Conservation (phyloP, 2,888 invertebrate genomes). For the Spisula solida region DNA sequence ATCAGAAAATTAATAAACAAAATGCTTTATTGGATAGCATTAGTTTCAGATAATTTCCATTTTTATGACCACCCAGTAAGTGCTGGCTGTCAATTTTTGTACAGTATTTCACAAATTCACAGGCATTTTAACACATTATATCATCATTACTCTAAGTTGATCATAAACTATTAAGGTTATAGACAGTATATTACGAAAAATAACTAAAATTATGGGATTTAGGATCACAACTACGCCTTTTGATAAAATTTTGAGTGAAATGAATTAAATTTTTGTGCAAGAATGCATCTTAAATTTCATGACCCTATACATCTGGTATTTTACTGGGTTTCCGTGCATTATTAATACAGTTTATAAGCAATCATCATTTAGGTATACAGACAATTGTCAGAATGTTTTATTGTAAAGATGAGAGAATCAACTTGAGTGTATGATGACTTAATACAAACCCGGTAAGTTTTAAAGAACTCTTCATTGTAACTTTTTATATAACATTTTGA, state of each 20-base stretch:
- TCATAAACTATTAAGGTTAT: slow-evolving; percentile 5
- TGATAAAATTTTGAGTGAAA: background rate
- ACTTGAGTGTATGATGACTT: no score
- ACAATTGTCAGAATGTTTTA: no score
- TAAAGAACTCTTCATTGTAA: no score
- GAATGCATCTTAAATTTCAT: background rate
- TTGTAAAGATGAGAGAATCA: no score
- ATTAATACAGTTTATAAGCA: no score
- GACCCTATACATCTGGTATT: no score
- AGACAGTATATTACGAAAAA: background rate
- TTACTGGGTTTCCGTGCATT: no score
- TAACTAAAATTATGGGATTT: background rate
- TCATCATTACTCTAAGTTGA: background rate
- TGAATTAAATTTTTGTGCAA: background rate
- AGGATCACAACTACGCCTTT: background rate
- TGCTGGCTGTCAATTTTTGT: background rate
- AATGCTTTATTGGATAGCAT: slow-evolving; percentile 8
- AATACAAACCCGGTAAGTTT: no score
- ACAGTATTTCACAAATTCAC: background rate
- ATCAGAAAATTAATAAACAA: background rate
- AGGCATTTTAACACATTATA: slow-evolving; percentile 16
- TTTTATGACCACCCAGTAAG: slow-evolving; percentile 23
- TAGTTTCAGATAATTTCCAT: slow-evolving; percentile 3
- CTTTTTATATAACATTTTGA: no score
- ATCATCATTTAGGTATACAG: no score